Base-by-base conservation (phyloP, 2,888 invertebrate species). In the Isotomurus palustris region DNA sequence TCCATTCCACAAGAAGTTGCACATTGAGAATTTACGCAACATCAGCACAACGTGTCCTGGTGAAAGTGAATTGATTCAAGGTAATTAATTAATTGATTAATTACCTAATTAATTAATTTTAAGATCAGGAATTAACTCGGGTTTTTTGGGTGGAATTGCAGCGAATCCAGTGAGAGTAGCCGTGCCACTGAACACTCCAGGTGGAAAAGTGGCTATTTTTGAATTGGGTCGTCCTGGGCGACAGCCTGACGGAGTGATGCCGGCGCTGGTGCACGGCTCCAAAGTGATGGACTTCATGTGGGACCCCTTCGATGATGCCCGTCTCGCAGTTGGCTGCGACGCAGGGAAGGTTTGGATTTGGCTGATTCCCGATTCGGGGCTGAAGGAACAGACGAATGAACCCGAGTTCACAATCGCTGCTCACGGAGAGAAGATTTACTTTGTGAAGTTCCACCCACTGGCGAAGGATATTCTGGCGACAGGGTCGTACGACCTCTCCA, bases 51-150 rank as follows among this genome's bases (percentile, higher is more conserved):
- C 91, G 74, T 86, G 94, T 71, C 89, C 94, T 0, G 92, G 93
- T 1, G 94, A 95, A 77, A 91, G 93, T 75, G 91, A 95, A 74
- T 90, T 92, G 29, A 92, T 95, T 73, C 88, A 90, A 75, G 87
- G 87, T 87, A 75, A 78, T 75, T 71, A 24, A 25, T 47, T 56
- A 19, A 44, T 36, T 47, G 29, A 43, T 8, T 10, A 32, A 32
- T 32, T 32, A 32, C 19, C 8, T 14, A 32, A 32, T 32, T 32
- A 32, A 32, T 10, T 32, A 32, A 32, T 8, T 32, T 32, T 32
- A 10, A 12, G 12, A 19, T 17, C 10, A 41, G n/a, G 8, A 8
- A 12, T 41, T 41, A 41, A 8, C 17, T 47, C n/a, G n/a, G n/a
- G n/a, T n/a, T n/a, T n/a, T n/a, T n/a, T n/a, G n/a, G n/a, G n/a